These are phyloP conservation scores for Bradypodion pumilum DNA, from an alignment of 2,797 vertebrate species.

Conservation along the genomic window DNA sequence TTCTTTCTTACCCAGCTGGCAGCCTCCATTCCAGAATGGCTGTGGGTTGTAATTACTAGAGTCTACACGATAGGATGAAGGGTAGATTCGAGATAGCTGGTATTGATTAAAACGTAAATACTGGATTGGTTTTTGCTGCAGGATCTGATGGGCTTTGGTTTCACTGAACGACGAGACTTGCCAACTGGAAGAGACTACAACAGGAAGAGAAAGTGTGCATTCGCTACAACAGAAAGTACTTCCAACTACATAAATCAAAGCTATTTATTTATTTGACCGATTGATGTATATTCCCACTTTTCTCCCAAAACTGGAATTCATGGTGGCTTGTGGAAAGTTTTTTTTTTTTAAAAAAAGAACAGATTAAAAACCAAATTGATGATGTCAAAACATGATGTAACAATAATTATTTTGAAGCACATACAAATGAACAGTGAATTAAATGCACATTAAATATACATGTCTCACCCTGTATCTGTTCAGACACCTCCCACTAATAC, in stretches of 20 bases:
- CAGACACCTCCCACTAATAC: too few species aligned
- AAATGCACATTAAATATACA: too few species aligned
- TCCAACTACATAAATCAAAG: neutral
- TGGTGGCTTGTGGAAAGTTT: too few species aligned
- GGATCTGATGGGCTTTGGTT: conserved; percentile 93
- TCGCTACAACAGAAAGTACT: neutral
- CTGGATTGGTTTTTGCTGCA: conserved; percentile 88
- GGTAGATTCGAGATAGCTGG: conserved; percentile 95
- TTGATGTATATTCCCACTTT: too few species aligned
- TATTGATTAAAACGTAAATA: conserved; percentile 93
- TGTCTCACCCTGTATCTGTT: too few species aligned
- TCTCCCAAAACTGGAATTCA: too few species aligned
- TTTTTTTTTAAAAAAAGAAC: too few species aligned
- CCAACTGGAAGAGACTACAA: conserved; percentile 86
- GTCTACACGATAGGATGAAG: conserved; percentile 94
- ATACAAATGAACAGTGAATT: too few species aligned
- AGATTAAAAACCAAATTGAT: too few species aligned
- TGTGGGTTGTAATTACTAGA: conserved; percentile 98
- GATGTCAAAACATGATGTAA: too few species aligned
- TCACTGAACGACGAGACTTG: conserved; percentile 98
- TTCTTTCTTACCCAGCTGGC: conserved; percentile 87
- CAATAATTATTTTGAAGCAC: too few species aligned
- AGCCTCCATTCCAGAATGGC: conserved; percentile 96
- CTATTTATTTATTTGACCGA: too few species aligned
- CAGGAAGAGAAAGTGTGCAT: conserved; percentile 6